Percentiles rank a stretch among this genome's conserved stretches.
phyloP scores from a whole-genome alignment of 1,140 invertebrate genomes.

The Pararge aegeria region DNA sequence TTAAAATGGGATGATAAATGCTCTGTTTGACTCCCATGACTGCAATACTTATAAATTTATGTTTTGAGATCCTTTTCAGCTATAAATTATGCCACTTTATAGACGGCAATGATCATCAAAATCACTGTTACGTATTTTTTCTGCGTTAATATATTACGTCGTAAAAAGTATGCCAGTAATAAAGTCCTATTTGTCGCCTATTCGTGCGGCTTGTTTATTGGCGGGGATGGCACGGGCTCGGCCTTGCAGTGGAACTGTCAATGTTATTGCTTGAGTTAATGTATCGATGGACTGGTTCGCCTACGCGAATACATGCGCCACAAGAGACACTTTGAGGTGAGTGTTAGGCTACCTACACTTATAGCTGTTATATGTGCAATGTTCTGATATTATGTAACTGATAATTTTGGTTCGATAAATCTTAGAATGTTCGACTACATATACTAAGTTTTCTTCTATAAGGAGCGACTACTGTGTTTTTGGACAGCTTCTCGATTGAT shows the following conservation, averaged over 20 bases:
- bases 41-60: not conserved
- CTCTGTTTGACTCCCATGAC: not conserved
- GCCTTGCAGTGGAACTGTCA: slow-evolving; percentile 34
- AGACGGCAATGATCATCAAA: slow-evolving; percentile 6
- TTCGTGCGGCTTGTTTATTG: slow-evolving; percentile 27
- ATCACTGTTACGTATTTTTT: slow-evolving; percentile 1
- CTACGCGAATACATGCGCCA: slow-evolving; percentile 38
- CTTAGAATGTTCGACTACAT: no score
- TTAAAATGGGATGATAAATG: not conserved
- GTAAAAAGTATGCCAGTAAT: slow-evolving; percentile 8
- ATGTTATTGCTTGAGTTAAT: slow-evolving; percentile 30
- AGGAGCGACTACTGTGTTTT: no score
- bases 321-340: not conserved
- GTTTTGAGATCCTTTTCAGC: not conserved
- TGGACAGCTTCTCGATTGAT: no score
- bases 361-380: not conserved
- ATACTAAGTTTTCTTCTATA: no score
- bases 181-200: slow-evolving; percentile 10
- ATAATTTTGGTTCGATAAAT: no score
- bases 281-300: slow-evolving; percentile 52
- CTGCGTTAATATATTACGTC: slow-evolving; percentile 8
- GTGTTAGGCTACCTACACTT: not conserved
- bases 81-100: slow-evolving; percentile 2
- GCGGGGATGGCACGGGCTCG: slow-evolving; percentile 25
- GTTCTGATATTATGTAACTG: not conserved